phyloP scores from a whole-genome alignment of 2,797 vertebrate genomes.

The Mareca penelope region DNA sequence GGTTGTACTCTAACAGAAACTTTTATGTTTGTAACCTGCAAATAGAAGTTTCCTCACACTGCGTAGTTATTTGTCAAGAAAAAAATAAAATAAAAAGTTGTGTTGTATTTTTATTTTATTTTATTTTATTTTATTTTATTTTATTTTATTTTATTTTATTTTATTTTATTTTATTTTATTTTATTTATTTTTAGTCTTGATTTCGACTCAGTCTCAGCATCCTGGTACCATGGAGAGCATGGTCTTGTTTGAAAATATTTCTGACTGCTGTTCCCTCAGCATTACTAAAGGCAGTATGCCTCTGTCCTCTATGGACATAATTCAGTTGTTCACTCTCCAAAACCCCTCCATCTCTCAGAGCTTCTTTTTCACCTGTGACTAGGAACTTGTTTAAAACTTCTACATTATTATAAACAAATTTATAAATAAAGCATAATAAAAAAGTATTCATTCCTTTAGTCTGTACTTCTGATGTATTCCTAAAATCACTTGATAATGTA shows the following conservation, averaged over 20 bases:
- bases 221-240: neutral
- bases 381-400: neutral
- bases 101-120: neutral
- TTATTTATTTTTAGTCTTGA: neutral
- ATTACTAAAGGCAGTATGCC: neutral
- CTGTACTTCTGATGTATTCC: neutral
- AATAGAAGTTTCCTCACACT: slow-evolving; percentile 24
- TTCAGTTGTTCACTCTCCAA: neutral
- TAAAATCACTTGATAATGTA: neutral
- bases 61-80: neutral
- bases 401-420: neutral
- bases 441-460: neutral
- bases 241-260: neutral
- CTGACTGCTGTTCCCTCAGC: neutral
- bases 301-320: neutral
- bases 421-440: neutral
- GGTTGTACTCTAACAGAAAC: neutral
- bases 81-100: no score
- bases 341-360: neutral
- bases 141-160: no score
- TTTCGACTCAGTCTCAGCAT: neutral
- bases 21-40: neutral
- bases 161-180: no score
- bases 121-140: no score
- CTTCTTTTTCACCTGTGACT: neutral